These are phyloP conservation scores for Pentamera pediparva DNA, from an alignment of 53 echinoderm and acorn worm species.

Conservation along the genomic window DNA sequence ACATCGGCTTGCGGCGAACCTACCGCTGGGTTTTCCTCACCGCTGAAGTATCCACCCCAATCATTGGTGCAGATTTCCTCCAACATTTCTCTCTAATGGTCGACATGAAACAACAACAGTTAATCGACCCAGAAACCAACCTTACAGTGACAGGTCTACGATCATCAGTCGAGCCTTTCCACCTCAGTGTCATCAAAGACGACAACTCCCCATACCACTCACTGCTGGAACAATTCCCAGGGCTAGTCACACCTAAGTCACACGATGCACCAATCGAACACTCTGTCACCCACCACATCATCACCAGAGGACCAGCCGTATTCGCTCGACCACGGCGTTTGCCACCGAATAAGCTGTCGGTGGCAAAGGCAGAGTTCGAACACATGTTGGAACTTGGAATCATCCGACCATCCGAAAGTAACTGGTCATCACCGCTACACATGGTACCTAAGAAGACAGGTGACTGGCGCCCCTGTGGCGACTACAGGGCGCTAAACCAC, in stretches of 20 bases:
- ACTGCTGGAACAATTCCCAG: conserved; percentile 13
- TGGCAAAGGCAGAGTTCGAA: conserved; percentile 47
- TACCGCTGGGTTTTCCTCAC: conserved; percentile 39
- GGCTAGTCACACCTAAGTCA: background rate
- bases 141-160: conserved; percentile 12
- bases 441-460: too few species aligned
- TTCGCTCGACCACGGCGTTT: conserved; percentile 39
- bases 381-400: conserved; percentile 52
- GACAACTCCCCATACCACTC: background rate
- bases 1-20: conserved; percentile 34
- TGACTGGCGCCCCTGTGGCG: too few species aligned
- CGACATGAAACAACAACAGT: conserved; percentile 16
- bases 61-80: conserved; percentile 51
- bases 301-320: conserved; percentile 40
- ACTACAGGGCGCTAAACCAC: too few species aligned
- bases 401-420: too few species aligned
- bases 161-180: background rate
- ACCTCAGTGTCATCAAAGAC: background rate
- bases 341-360: conserved; percentile 8
- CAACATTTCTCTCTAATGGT: conserved; percentile 25
- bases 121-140: conserved; percentile 25
- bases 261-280: conserved; percentile 19
- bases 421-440: too few species aligned
- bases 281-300: conserved; percentile 48
- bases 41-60: conserved; percentile 33